Conservation (phyloP, 2,113 vertebrate species). For the Dromiciops gliroides region DNA sequence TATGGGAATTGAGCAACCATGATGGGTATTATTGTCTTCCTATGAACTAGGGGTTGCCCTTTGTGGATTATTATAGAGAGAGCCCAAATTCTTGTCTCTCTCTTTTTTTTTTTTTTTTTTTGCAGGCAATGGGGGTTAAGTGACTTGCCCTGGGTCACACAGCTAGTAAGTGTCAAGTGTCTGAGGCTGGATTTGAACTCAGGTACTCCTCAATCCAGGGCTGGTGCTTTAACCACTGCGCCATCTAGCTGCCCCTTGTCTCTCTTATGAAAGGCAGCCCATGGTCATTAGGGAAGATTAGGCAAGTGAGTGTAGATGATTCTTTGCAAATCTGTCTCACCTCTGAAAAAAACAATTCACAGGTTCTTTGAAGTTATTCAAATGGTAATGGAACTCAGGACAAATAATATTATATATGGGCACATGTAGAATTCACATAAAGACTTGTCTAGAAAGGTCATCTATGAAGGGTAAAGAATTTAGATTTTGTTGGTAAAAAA, state of each 20-base stretch:
- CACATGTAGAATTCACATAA: not conserved
- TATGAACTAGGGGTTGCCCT: not conserved
- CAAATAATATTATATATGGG: not conserved
- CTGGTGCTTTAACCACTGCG: too few species aligned
- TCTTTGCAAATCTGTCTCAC: not conserved
- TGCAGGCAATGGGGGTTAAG: too few species aligned
- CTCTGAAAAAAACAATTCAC: not conserved
- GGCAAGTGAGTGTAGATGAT: not conserved
- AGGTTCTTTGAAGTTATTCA: not conserved
- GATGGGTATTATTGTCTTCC: not conserved
- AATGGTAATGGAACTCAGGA: not conserved
- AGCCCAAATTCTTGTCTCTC: too few species aligned
- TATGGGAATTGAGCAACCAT: not conserved
- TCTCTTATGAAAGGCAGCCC: not conserved
- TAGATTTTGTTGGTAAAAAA: not conserved
- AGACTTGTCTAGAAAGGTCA: not conserved
- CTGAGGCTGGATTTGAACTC: too few species aligned
- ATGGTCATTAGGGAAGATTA: not conserved
- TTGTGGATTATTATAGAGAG: too few species aligned
- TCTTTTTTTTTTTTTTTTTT: too few species aligned
- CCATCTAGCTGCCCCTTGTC: not conserved
- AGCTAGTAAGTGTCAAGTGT: too few species aligned
- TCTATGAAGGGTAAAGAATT: not conserved
- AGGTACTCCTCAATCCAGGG: too few species aligned
- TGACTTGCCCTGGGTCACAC: too few species aligned